Evolutionary conservation across 2,888 invertebrate genomes (phyloP).

Genomic region (Cerastis leucographa): DNA sequence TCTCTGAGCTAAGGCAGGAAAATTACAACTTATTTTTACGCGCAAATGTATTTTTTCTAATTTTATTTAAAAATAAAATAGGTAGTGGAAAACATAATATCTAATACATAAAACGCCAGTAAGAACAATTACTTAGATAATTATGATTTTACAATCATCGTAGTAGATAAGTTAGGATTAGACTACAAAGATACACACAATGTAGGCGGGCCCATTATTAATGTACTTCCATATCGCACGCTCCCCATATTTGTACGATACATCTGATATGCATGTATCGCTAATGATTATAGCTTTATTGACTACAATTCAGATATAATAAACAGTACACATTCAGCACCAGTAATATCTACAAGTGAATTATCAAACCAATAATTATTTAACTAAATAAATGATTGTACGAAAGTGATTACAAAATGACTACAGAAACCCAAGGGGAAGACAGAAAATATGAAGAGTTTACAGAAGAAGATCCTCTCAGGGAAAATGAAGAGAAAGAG

Average conservation of each 20-base stretch:
- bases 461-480: slow-evolving; percentile 60
- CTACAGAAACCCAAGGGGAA: slow-evolving; percentile 24
- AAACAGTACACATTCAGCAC: slow-evolving; percentile 49
- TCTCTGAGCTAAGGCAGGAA: neutral
- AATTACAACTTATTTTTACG: neutral
- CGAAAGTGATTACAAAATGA: slow-evolving; percentile 53
- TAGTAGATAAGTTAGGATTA: slow-evolving; percentile 57
- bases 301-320: slow-evolving; percentile 33
- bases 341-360: slow-evolving; percentile 49
- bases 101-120: neutral
- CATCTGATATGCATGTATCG: slow-evolving; percentile 52
- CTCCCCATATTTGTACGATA: slow-evolving; percentile 39
- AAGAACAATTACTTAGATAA: slow-evolving; percentile 20
- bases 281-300: slow-evolving; percentile 54
- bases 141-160: slow-evolving; percentile 37
- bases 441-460: slow-evolving; percentile 40
- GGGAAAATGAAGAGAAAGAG: slow-evolving; percentile 50
- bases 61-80: neutral
- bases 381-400: slow-evolving; percentile 28
- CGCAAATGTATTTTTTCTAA: neutral
- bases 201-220: slow-evolving; percentile 27
- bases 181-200: slow-evolving; percentile 46
- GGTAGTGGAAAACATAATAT: slow-evolving; percentile 19
- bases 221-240: slow-evolving; percentile 37
- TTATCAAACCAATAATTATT: slow-evolving; percentile 3